A percentile compares a stretch with the other conserved stretches of the same genome.
Conservation (phyloP, 1,140 invertebrate species). For the Panagrolaimus sp. region DNA sequence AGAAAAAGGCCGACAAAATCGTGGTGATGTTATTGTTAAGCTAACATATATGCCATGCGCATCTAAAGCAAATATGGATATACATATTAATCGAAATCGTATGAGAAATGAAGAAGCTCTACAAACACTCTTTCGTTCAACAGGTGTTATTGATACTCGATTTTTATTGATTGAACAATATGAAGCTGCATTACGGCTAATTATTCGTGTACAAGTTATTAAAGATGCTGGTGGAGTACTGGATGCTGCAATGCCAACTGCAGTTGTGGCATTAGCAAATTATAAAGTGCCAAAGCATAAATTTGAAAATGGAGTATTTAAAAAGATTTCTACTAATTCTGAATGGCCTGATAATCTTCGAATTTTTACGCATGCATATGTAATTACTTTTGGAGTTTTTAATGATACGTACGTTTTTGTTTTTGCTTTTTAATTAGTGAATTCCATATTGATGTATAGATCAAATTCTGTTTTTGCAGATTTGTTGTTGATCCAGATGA, state of each 20-base stretch:
- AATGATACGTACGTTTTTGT: background rate
- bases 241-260: background rate
- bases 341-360: conserved; percentile 7
- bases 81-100: background rate
- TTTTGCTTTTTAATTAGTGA: too few species aligned
- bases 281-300: conserved; percentile 8
- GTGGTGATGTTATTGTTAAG: background rate
- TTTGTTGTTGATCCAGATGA: conserved; percentile 2
- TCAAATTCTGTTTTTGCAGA: too few species aligned
- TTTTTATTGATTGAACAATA: conserved; percentile 11
- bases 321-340: background rate
- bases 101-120: background rate
- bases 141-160: background rate
- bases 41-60: background rate
- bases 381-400: background rate
- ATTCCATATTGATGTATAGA: too few species aligned
- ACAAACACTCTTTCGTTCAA: background rate
- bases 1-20: background rate
- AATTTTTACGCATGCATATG: conserved; percentile 4
- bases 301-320: background rate
- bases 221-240: background rate
- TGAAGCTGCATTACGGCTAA: background rate
- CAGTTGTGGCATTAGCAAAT: background rate
- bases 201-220: conserved; percentile 1
- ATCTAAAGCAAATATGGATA: background rate